A percentile compares a stretch with the other conserved stretches of the same genome.
These are phyloP conservation scores for Lophochroa leadbeateri DNA, from an alignment of 2,113 vertebrate genomes.

Conservation along the genomic window DNA sequence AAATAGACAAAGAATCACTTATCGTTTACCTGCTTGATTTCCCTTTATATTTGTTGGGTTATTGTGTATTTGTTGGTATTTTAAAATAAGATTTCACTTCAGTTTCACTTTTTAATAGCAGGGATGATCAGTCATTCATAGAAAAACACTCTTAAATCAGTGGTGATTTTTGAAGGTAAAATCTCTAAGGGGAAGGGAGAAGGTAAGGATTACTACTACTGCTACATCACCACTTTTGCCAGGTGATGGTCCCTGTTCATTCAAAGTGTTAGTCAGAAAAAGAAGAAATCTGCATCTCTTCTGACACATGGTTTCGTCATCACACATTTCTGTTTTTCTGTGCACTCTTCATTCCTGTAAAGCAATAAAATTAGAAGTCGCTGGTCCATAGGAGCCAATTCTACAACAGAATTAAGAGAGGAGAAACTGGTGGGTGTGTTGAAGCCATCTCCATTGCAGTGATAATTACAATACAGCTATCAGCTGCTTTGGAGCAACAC, in stretches of 20 bases:
- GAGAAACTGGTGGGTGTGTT: neutral
- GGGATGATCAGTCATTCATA: neutral
- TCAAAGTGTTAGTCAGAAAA: neutral
- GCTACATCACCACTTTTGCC: neutral
- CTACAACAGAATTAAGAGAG: neutral
- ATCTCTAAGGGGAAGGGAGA: neutral
- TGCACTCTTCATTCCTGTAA: neutral
- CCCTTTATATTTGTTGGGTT: neutral
- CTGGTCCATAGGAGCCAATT: neutral
- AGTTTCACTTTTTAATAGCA: neutral
- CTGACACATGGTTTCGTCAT: neutral
- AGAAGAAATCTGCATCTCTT: neutral
- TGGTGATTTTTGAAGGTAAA: neutral
- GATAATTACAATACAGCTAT: neutral
- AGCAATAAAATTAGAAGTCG: neutral
- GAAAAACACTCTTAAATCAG: neutral
- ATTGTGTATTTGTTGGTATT: neutral
- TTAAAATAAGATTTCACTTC: neutral
- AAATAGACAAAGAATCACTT: neutral
- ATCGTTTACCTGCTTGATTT: neutral
- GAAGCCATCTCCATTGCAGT: neutral
- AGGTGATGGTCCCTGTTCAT: neutral
- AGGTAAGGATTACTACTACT: neutral
- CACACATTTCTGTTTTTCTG: neutral
- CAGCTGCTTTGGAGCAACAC: neutral